Base-by-base conservation (phyloP, 2,797 vertebrate genomes). In the Antrozous pallidus region DNA sequence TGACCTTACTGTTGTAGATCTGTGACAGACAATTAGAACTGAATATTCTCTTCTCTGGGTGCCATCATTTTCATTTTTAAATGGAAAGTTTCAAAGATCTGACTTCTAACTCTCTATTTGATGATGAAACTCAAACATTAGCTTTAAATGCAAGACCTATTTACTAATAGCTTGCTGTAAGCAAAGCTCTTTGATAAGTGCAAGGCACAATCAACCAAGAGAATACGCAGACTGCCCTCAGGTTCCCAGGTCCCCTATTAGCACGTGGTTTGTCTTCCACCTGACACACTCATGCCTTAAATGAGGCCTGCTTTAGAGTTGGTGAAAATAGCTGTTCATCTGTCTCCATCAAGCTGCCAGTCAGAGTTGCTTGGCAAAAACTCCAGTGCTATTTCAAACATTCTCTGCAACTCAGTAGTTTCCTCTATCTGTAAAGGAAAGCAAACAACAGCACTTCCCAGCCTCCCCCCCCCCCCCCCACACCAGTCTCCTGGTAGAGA, bases 381-480 rank as follows among this genome's bases (percentile, higher is more conserved):
- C 38, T 33, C 83, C 80, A 69, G 54, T 3, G 69, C 69, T 54
- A 67, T 84, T 91, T 87, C 86, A 63, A 93, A 95, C 47, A 75
- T 73, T 77, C 65, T 71, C 71, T 31, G 74, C 70, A 84, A 86
- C 61, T 58, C 79, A 71, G 78, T 3, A 84, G 83, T 69, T 73
- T 91, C 40, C 67, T 94, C 63, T 74, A 7, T 47, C 77, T 58
- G 54, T 45, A 95, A 93, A 94, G 49, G 82, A 95, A 93, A 91
- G 67, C 49, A 56, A 75, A 94, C 40, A 94, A 84, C 16, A 36
- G 18, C n/a, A 74, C 12, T 28, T 54, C 42, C 31, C n/a, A 4
- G 5, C 14, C 22, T 9, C 40, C 8, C 1, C 14, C 8, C 5
- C 1, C 31, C 61, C 28, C 14, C 31, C 9, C 16, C 45, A 42